Evolutionary conservation across 2,113 vertebrate genomes (phyloP), one percentile per base, ranked within the genome.

Genomic region (Carassius auratus): DNA sequence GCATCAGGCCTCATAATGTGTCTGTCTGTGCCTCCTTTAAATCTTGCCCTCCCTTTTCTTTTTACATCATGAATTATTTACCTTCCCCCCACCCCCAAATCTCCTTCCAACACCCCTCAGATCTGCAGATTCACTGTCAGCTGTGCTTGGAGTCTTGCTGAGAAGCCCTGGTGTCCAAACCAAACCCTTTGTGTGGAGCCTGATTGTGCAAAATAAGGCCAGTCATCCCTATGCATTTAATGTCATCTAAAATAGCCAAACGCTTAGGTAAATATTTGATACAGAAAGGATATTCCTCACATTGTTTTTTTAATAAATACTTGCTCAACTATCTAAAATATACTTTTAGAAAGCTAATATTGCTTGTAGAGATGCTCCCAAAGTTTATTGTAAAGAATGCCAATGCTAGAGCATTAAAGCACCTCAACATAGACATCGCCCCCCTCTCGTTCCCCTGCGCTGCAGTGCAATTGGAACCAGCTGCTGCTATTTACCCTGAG

Each of bases 401-500:
- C 75, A 77, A 61, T 66, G 61, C 75, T 77, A 21, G 23, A 68
- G 69, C 30, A 13, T 12, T n/a, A 76, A 45, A 50, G 5, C 52
- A 42, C 52, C 64, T 45, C 45, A 30, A 30, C 30, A 69, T 42
- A 26, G 36, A 73, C 57, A 77, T 77, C 23, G 76, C 26, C 52
- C 19, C 76, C 57, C 64, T 82, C 66, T 52, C 38, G 52, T 79
- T 81, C 55, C 86, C 83, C 83, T 73, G 80, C 76, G 87, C 82
- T 69, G 78, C 83, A 87, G 81, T 77, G 81, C 89, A 90, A 90
- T 90, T 90, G 91, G 87, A 92, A 93, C 92, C 92, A 93, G 93
- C 93, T 94, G 93, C 93, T 91, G 89, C 87, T 90, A 90, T 92
- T 93, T 92, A 91, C 89, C 81, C 69, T 64, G 83, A 81, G 88